A percentile compares a stretch with the other conserved stretches of the same genome.
Evolutionary conservation across 2,888 invertebrate genomes (phyloP).

Genomic region (Stramonita haemastoma): DNA sequence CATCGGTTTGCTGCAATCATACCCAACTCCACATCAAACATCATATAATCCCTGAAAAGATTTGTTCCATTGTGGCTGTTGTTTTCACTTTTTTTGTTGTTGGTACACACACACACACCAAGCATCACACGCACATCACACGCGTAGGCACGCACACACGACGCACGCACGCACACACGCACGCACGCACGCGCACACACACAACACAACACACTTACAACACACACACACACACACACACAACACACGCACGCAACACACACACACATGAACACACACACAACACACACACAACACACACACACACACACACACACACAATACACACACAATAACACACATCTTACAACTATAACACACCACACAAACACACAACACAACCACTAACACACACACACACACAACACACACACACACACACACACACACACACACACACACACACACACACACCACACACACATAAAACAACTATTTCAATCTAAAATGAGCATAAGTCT

Average conservation of each 20-base stretch:
- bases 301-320: background rate
- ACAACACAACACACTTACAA: background rate
- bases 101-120: background rate
- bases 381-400: background rate
- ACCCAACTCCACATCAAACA: background rate
- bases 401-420: background rate
- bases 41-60: too few species aligned
- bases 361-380: background rate
- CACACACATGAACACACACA: background rate
- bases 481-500: background rate
- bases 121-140: background rate
- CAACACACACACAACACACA: background rate
- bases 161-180: too few species aligned
- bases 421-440: background rate
- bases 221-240: background rate
- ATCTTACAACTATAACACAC: too few species aligned
- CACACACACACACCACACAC: background rate
- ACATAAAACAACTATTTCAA: background rate
- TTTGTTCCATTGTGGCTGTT: too few species aligned
- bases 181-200: background rate
- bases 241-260: background rate
- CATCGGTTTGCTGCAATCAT: constrained; percentile 60
- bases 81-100: too few species aligned
- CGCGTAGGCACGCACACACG: too few species aligned
- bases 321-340: too few species aligned